Evolutionary conservation across 2,113 vertebrate genomes (phyloP), one percentile per base, ranked within the genome.

Genomic region (Oryctolagus cuniculus): DNA sequence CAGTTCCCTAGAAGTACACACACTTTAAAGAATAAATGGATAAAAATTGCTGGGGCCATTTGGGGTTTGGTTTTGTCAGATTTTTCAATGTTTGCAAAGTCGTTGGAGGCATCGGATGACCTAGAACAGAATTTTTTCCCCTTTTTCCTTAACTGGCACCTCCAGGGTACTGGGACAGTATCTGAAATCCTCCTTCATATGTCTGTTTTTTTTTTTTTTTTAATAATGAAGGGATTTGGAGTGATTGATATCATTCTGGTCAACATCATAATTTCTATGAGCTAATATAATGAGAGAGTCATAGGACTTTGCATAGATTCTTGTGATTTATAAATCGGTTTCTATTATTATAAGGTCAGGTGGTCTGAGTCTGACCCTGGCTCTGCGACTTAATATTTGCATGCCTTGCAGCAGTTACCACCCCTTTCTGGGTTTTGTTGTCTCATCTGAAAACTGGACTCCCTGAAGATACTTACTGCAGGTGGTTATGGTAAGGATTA

Each of bases 21-120:
- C 27, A 72, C 29, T 91, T 95, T 69, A 93, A 79, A 87, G 73
- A 92, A 89, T 89, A 88, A 96, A 88, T 87, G 53, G 44, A 90
- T 80, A 84, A 80, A 95, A 89, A 53, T 49, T 92, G 24, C 93
- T 96, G 75, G 49, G 75, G 74, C 74, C 90, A 87, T 89, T 90
- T 87, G 25, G 11, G 27, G 53, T 93, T 96, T 3, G 8, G 6
- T 89, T 94, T 96, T 94, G 11, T 93, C 63, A 88, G 21, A 81
- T 38, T 80, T 44, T 92, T 86, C 34, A 79, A 9, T 73, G 53
- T 64, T 89, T 77, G 5, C 12, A 77, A 95, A 86, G 72, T 87
- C 67, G 51, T 95, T 88, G 13, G 24, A 89, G 53, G 70, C 61
- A 51, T 83, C 21, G 21, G 34, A 78, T 66, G 69, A 93, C 51